These are phyloP conservation scores for Panagrolaimus sp. DNA, from an alignment of 1,140 invertebrate genomes.

Conservation along the genomic window DNA sequence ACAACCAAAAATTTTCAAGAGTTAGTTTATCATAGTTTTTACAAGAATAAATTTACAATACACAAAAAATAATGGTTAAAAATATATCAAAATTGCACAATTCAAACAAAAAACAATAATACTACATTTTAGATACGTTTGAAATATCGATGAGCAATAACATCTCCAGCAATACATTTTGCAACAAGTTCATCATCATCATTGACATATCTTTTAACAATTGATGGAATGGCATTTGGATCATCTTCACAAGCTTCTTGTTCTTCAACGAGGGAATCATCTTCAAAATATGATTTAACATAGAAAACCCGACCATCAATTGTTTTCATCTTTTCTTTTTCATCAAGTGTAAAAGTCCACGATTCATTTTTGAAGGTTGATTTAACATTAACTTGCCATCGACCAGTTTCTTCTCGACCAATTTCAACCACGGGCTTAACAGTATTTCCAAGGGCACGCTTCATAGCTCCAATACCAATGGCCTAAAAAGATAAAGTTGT, in stretches of 20 bases:
- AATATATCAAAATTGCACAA: too few relatives aligned
- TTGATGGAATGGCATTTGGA: neutral
- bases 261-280: neutral
- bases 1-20: too few relatives aligned
- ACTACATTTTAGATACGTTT: neutral
- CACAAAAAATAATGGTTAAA: too few relatives aligned
- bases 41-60: too few relatives aligned
- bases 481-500: neutral
- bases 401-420: neutral
- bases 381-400: neutral
- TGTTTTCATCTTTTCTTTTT: neutral
- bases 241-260: neutral
- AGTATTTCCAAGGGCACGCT: neutral
- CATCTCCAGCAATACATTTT: neutral
- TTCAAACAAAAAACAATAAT: neutral
- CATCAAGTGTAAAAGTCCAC: neutral
- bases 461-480: neutral
- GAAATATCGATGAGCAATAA: neutral
- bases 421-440: neutral
- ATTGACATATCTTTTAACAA: neutral
- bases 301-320: conserved; percentile 1
- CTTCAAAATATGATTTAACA: neutral
- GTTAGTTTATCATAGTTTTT: too few relatives aligned
- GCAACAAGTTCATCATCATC: conserved; percentile 3
- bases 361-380: conserved; percentile 1